A percentile compares a stretch with the other conserved stretches of the same genome.
Conservation (phyloP, 2,113 vertebrate genomes). For the Danionella cerebrum region DNA sequence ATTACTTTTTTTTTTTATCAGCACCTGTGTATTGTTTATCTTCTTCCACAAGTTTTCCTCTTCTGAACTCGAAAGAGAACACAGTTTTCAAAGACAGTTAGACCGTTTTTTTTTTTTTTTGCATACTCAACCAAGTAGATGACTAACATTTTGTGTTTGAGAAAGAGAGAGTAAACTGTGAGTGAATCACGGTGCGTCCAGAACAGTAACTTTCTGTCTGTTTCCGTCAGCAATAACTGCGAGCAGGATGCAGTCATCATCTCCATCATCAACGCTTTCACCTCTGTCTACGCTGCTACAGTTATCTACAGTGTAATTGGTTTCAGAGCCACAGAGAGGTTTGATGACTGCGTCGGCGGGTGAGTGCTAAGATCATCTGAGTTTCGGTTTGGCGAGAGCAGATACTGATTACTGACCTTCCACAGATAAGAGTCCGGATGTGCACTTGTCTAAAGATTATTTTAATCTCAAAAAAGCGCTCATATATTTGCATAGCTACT, state of each 20-base stretch:
- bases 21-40: too few species aligned
- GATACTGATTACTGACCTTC: background rate
- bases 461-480: too few species aligned
- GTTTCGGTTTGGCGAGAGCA: background rate
- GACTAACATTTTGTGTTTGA: too few species aligned
- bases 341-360: slow-evolving; percentile 71
- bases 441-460: background rate
- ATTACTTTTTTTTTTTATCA: too few species aligned
- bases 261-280: slow-evolving; percentile 79
- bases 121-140: too few species aligned
- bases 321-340: slow-evolving; percentile 82
- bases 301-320: slow-evolving; percentile 87
- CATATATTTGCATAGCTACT: too few species aligned
- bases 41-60: too few species aligned
- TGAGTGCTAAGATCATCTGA: slow-evolving; percentile 45
- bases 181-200: background rate
- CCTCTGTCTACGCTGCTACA: slow-evolving; percentile 77
- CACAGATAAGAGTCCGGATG: background rate
- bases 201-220: background rate
- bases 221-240: slow-evolving; percentile 78
- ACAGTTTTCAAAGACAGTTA: too few species aligned
- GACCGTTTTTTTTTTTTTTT: too few species aligned
- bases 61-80: too few species aligned
- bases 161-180: too few species aligned
- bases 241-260: slow-evolving; percentile 80